Evolutionary conservation across 1,140 invertebrate species (phyloP), one percentile per base, ranked within the genome.

Genomic region (Magallana ariakensis): DNA sequence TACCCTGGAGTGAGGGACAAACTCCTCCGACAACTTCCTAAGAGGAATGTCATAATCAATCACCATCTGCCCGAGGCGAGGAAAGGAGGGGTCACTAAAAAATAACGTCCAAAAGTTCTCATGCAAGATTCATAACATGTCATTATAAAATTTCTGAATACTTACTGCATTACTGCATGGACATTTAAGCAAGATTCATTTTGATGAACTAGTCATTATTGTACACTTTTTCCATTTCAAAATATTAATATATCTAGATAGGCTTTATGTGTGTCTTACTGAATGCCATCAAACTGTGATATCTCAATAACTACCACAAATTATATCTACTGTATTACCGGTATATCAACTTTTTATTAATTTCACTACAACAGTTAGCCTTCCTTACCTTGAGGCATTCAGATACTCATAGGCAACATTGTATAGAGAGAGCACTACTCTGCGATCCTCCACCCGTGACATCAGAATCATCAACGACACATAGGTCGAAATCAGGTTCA

Each of bases 391-490:
- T 92, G 98, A 97, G 91, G 96, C 97, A 94, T 99, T 96, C 19
- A 98, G 97, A 96, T 99, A 97, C 95, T 99, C 99, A 95, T 99
- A 97, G 10, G 99, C 99, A 75, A 98, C 98, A 95, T 99, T 99
- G 93, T 99, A 99, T 3, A 99, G 96, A 0, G 98, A 98, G 22
- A 99, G 95, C 9, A 99, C 98, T 10, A 98, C 97, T 95, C 99
- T 99, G 66, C 99, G 96, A 95, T 99, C 99, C 94, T 99, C 99
- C 0, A 99, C 98, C 93, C 98, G 96, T 0, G 98, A 99, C 8
- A 99, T 94, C 6, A 99, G 95, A 80, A 99, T 97, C 98, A 99
- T 99, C 9, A 99, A 95, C 8, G 97, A 97, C 0, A 99, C 97
- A 94, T 99, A 99, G 4, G 97, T 99, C 0, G 97, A 96, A 15